Conservation (phyloP, 64 coral and sea anemone species). For the Anthopleura sola region DNA sequence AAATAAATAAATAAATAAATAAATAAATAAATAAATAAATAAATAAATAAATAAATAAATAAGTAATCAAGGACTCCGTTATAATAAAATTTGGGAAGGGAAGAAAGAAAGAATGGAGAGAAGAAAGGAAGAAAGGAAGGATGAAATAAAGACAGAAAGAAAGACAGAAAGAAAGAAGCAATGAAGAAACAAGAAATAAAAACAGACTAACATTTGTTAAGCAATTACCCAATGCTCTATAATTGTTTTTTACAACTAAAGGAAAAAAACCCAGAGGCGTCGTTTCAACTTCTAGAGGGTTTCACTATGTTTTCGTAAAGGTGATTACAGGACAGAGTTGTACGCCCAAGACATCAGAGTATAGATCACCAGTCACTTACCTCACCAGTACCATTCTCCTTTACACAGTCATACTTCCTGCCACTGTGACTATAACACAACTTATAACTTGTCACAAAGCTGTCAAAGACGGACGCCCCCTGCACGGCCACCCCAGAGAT, state of each 20-base stretch:
- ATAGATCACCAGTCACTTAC: conserved; percentile 61
- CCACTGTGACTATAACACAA: conserved; percentile 92
- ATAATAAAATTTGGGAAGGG: too few relatives aligned
- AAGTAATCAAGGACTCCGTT: too few relatives aligned
- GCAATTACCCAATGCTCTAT: too few relatives aligned
- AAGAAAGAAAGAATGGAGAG: background rate
- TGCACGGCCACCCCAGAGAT: conserved; percentile 89
- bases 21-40: background rate
- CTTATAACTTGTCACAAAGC: conserved; percentile 91
- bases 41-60: too few relatives aligned
- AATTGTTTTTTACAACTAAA: too few relatives aligned
- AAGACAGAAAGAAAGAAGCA: background rate
- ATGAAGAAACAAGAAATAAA: background rate
- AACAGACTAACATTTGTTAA: too few relatives aligned
- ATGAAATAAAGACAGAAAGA: background rate
- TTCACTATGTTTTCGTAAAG: too few relatives aligned
- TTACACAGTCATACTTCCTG: conserved; percentile 80
- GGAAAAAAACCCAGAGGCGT: too few relatives aligned
- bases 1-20: too few relatives aligned
- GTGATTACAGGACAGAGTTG: too few relatives aligned
- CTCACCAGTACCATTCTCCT: conserved; percentile 63
- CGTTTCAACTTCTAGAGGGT: too few relatives aligned
- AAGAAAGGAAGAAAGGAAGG: background rate
- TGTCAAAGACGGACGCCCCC: conserved; percentile 83
- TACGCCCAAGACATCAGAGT: too few relatives aligned